Base-by-base conservation (phyloP, 2,113 vertebrate genomes). In the Elanus axillaris region DNA sequence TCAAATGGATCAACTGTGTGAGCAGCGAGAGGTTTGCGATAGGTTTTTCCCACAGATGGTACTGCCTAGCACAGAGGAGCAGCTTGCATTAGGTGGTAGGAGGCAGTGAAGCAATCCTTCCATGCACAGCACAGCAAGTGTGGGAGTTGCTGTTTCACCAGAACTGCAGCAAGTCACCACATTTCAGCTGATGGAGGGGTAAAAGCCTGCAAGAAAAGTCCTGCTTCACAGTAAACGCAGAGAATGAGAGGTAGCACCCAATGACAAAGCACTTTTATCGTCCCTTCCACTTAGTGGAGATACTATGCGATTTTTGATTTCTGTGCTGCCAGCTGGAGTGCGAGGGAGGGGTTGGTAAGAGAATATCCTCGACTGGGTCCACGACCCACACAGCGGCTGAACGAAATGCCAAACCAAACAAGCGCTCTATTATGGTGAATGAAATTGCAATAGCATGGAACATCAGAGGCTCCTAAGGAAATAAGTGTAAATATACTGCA, bases 331-430 rank as follows among this genome's bases (percentile, higher is more conserved):
- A 83, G 78, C 34, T 74, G 63, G 20, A 84, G 50, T 32, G 38
- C 2, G 3, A 76, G 45, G 47, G 31, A 79, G 0, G 20, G 48
- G 8, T 3, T 2, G 2, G 7, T 50, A 38, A 71, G 38, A 64
- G 20, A 95, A 75, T 20, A n/a, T 58, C 40, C 40, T 82, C 1
- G 0, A 3, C 3, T 40, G 58, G 10, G 67, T 42, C 45, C 38
- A 29, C 0, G 2, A 59, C 32, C 8, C 32, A 13, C 43, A 19
- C 20, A 47, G 32, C 1, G 4, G 16, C 48, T 63, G 34, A 71
- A 86, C 14, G 67, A 47, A 74, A 66, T 13, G n/a, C 25, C 27
- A 86, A 83, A 31, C 36, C 50, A 79, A 88, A 26, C 48, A 86
- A 45, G 13, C 3, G 3, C 75, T 86, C 31, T 82, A 32, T 62